phyloP scores from a whole-genome alignment of 1,140 invertebrate species.

The Heterodera schachtii region DNA sequence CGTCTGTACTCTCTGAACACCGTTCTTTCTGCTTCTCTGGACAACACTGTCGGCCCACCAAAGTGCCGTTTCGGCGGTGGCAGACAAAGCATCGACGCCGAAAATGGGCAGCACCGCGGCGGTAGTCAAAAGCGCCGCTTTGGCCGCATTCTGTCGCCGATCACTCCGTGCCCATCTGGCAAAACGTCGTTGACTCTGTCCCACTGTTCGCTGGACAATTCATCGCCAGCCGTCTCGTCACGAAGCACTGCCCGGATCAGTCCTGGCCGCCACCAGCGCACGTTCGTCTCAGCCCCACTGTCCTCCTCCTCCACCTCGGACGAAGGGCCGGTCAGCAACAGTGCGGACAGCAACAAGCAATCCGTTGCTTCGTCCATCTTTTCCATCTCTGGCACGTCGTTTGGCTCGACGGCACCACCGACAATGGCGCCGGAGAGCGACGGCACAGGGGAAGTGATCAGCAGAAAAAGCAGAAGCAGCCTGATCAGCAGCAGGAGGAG shows the following conservation, averaged over 20 bases:
- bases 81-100: neutral
- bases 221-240: neutral
- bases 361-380: slow-evolving; percentile 1
- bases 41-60: slow-evolving; percentile 53
- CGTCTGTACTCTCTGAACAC: slow-evolving; percentile 60
- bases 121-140: neutral
- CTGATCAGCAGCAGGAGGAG: neutral
- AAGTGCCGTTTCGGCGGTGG: slow-evolving; percentile 22
- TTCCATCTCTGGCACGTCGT: slow-evolving; percentile 9
- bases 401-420: neutral
- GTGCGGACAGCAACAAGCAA: neutral
- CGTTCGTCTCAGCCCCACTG: neutral
- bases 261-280: neutral
- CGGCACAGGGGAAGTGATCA: neutral
- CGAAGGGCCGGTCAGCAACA: neutral
- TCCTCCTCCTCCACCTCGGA: neutral
- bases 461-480: neutral
- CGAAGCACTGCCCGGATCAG: neutral
- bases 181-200: neutral
- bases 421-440: neutral
- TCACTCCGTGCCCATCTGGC: neutral
- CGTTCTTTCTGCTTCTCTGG: slow-evolving; percentile 47
- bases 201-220: neutral
- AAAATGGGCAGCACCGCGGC: too few relatives aligned
- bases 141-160: neutral